Evolutionary conservation across 2,113 vertebrate species (phyloP), one percentile per base, ranked within the genome.

Genomic region (Hemiscyllium ocellatum): DNA sequence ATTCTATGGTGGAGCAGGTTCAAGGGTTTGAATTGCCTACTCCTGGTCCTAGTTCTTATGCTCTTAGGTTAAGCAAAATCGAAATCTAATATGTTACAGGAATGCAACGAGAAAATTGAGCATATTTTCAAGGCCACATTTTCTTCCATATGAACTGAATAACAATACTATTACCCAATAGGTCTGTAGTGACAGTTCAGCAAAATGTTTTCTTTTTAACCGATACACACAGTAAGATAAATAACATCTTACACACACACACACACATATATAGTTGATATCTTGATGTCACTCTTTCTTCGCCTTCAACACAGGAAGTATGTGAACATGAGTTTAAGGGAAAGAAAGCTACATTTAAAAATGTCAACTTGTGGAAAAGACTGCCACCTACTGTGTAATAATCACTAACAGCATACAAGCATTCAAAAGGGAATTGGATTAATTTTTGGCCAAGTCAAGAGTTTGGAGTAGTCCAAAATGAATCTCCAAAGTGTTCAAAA

Each of bases 371-470:
- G 70, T 95, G 68, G 42, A 50, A 83, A 66, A 95, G 94, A 33
- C 94, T 95, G 94, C 94, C 94, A 95, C 94, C 94, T 76, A 50
- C 89, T 66, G 89, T 70, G 24, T 42, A 95, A 70, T 94, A 50
- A 68, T 29, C 20, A 72, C 24, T 24, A 50, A 76, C 12, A 17
- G 13, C 33, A 15, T 47, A 26, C 12, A 50, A 50, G 7, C 24
- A 72, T 72, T 72, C 94, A 72, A 72, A 95, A 33, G 37, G 69
- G 94, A 95, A 94, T 94, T 69, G 65, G 66, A 94, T 94, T 94
- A 1, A 42, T 68, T 69, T 19, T 50, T 72, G 68, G 26, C 42
- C 52, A 69, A 93, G n/a, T 19, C 72, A 52, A 70, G 26, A 95
- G 91, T 13, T 69, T 94, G 65, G 20, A 47, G 42, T 50, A 69